Conservation (phyloP, 2,113 vertebrate species). For the Mormoops blainvillei region DNA sequence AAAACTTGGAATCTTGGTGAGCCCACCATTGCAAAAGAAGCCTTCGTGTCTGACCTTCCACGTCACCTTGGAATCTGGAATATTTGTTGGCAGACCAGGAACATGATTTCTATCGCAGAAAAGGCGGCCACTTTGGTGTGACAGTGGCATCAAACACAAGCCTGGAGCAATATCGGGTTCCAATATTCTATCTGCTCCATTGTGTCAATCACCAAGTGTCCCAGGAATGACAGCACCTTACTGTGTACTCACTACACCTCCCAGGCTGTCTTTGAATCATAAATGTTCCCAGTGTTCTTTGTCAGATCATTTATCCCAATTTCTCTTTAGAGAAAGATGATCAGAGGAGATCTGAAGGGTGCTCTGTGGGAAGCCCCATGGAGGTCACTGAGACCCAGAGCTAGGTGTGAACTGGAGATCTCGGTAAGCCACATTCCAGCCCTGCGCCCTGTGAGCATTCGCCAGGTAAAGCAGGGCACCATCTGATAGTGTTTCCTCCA, state of each 20-base stretch:
- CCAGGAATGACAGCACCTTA: neutral
- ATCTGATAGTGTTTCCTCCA: neutral
- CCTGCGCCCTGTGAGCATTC: neutral
- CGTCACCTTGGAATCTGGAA: neutral
- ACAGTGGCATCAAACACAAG: fast-evolving
- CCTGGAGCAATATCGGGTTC: neutral
- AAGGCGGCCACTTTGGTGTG: neutral
- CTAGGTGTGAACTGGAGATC: neutral
- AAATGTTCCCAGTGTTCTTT: neutral
- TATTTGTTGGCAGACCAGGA: too few species aligned
- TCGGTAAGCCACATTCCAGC: fast-evolving
- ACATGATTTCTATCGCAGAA: neutral
- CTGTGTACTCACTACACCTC: neutral
- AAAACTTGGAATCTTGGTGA: neutral
- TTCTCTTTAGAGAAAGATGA: neutral
- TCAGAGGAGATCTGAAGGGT: neutral
- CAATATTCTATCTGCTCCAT: neutral
- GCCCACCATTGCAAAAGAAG: neutral
- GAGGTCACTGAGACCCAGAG: neutral
- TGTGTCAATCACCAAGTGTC: neutral
- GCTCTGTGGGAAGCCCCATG: neutral
- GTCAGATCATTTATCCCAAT: neutral
- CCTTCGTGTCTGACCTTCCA: neutral
- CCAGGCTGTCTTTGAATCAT: neutral
- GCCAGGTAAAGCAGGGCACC: too few species aligned